phyloP scores from a whole-genome alignment of 2,113 vertebrate species.

The Phylloscopus whistleri region DNA sequence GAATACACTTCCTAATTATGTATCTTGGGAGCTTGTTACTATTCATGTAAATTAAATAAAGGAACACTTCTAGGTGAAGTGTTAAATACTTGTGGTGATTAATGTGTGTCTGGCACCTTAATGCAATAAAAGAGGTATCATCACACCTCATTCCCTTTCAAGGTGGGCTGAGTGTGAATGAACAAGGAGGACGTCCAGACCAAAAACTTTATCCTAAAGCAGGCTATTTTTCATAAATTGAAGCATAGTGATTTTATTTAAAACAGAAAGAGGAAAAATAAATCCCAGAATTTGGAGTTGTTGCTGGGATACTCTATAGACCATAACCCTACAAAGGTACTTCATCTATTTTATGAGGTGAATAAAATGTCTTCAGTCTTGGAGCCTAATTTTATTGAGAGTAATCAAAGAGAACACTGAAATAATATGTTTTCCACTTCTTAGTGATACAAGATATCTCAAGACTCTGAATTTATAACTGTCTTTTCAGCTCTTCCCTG shows the following conservation, averaged over 20 bases:
- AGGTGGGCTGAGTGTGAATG: neutral
- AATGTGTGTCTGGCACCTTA: neutral
- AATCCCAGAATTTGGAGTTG: neutral
- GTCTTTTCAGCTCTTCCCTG: neutral
- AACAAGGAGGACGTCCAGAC: neutral
- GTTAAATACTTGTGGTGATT: neutral
- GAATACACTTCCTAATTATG: neutral
- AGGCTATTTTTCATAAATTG: neutral
- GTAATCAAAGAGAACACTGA: neutral
- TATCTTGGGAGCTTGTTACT: neutral
- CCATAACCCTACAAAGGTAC: neutral
- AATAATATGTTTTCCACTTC: neutral
- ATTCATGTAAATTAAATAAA: neutral
- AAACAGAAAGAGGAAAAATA: neutral
- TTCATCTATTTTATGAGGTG: neutral
- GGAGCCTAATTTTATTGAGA: neutral
- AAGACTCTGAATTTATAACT: neutral
- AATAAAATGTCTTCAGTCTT: neutral
- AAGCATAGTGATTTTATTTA: neutral
- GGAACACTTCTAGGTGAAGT: neutral
- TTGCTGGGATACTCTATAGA: neutral
- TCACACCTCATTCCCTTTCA: neutral
- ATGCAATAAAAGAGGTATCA: neutral
- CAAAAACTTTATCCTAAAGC: neutral
- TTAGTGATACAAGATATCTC: neutral